A percentile compares a stretch with the other conserved stretches of the same genome.
These are phyloP conservation scores for Canis aureus DNA, from an alignment of 2,113 vertebrate genomes.

Conservation along the genomic window DNA sequence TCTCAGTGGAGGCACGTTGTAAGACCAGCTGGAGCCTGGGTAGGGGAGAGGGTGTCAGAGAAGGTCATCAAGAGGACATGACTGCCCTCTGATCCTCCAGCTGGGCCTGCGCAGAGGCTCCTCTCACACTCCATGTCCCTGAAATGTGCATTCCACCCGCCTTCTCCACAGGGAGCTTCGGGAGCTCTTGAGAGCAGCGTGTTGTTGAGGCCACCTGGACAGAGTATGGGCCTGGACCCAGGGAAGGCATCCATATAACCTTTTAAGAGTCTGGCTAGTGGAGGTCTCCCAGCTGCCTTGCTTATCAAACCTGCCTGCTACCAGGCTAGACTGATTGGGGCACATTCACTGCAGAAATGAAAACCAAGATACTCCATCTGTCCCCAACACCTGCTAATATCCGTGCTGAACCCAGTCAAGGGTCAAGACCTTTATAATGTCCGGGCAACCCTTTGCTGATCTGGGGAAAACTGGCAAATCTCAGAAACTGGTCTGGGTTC, in stretches of 20 bases:
- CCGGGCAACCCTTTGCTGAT: background rate
- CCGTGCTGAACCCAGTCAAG: background rate
- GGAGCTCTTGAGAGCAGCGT: background rate
- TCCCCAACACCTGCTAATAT: background rate
- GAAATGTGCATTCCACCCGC: background rate
- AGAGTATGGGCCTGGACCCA: background rate
- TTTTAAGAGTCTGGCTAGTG: background rate
- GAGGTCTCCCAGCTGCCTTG: background rate
- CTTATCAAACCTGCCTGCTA: background rate
- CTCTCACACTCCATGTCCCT: background rate
- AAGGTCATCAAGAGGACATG: background rate
- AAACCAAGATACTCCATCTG: background rate
- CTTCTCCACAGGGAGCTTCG: background rate
- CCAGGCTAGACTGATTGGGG: background rate
- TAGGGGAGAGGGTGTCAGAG: background rate
- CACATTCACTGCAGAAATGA: background rate
- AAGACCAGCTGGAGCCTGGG: background rate
- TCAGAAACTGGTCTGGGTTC: background rate
- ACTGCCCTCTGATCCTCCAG: background rate
- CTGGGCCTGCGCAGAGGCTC: background rate
- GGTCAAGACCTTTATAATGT: background rate
- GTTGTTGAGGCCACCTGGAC: background rate
- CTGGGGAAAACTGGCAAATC: background rate
- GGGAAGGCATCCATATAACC: background rate
- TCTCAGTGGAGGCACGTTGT: background rate